Evolutionary conservation across 2,888 invertebrate genomes (phyloP).

Genomic region (Tetragonisca angustula): DNA sequence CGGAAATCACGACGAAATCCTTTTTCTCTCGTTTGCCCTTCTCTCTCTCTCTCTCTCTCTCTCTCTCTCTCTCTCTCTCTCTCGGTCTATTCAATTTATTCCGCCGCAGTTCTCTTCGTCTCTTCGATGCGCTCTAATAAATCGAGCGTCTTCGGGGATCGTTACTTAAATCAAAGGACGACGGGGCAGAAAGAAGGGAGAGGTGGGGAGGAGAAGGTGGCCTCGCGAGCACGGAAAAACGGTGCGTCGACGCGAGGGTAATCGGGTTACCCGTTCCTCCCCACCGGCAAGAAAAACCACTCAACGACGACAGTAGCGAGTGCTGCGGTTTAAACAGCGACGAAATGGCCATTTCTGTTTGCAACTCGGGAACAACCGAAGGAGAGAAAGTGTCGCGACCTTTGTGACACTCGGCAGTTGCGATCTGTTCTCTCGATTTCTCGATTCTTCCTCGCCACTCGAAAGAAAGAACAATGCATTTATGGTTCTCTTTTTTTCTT

Average conservation of each 20-base stretch:
- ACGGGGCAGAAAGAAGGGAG: not conserved
- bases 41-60: not conserved
- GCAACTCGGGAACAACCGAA: no score
- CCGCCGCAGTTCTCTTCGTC: slow-evolving; percentile 1
- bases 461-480: no score
- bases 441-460: no score
- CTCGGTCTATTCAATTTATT: slow-evolving; percentile 43
- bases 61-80: not conserved
- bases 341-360: not conserved
- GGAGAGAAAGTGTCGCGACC: no score
- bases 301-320: slow-evolving; percentile 36
- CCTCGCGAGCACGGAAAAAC: slow-evolving; percentile 46
- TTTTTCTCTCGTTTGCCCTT: not conserved
- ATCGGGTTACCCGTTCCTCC: slow-evolving; percentile 35
- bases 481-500: no score
- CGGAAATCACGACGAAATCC: slow-evolving; percentile 1
- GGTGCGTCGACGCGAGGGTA: not conserved
- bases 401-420: no score
- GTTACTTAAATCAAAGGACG: slow-evolving; percentile 42
- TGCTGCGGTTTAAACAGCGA: not conserved
- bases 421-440: no score
- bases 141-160: slow-evolving; percentile 35
- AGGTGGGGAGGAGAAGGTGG: slow-evolving; percentile 5
- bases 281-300: slow-evolving; percentile 61
- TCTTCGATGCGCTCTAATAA: slow-evolving; percentile 34